phyloP scores from a whole-genome alignment of 2,113 vertebrate species.

The Ciconia stormi region DNA sequence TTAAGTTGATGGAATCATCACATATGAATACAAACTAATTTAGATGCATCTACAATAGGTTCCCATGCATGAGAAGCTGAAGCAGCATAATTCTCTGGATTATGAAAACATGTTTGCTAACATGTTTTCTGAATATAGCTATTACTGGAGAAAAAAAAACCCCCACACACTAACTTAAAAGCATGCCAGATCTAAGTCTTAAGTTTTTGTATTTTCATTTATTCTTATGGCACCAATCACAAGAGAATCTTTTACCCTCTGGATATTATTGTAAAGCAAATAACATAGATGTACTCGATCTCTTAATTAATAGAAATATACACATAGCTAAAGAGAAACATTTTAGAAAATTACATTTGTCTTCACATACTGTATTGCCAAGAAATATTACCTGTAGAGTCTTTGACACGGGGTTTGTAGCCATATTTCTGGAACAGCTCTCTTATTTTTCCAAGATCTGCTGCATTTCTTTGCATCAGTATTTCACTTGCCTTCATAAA shows the following conservation, averaged over 20 bases:
- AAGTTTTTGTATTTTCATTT: not conserved
- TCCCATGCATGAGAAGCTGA: not conserved
- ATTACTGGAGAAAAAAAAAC: not conserved
- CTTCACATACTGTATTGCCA: not conserved
- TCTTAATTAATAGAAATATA: not conserved
- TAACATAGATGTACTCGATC: not conserved
- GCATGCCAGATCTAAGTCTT: not conserved
- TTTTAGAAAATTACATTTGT: not conserved
- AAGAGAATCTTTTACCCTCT: not conserved
- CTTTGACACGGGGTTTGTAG: slow-evolving; percentile 69
- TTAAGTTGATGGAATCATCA: not conserved
- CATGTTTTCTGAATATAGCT: not conserved
- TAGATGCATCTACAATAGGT: not conserved
- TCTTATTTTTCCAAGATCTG: slow-evolving; percentile 78
- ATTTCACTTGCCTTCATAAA: slow-evolving; percentile 82
- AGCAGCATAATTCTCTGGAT: not conserved
- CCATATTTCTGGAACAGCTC: slow-evolving; percentile 84
- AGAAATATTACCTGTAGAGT: slow-evolving; percentile 71
- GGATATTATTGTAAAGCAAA: not conserved
- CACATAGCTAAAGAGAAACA: not conserved
- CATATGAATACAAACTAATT: not conserved
- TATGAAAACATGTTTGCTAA: not conserved
- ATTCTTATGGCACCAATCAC: not conserved
- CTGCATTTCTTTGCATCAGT: slow-evolving; percentile 76
- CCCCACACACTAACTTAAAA: not conserved